Base-by-base conservation (phyloP, 2,797 vertebrate genomes). In the Petrocephalus schoutedeni region DNA sequence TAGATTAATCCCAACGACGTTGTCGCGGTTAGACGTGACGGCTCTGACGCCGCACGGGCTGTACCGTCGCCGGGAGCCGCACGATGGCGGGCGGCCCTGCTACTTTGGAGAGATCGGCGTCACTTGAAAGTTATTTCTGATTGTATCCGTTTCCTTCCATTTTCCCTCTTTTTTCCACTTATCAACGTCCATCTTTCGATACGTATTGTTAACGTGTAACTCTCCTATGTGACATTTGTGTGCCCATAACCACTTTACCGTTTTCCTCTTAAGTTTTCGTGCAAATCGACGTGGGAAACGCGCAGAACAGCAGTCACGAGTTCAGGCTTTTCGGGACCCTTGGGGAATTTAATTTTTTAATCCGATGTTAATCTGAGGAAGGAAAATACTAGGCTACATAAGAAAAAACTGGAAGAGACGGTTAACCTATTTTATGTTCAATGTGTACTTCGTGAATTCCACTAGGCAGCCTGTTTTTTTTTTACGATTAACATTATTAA, bases 401-500 rank as follows among this genome's bases (percentile, higher is more conserved):
- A 12, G 74, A 49, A 41, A 49, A 19, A 19, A 21, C 1, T 19
- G 45, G 74, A 82, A 80, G 16, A 19, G 36, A 45, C 9, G 6
- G 23, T 28, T 21, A 21, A 7, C n/a, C 21, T 45, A 83, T 23
- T 83, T 83, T 83, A 53, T 45, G 41, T 83, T 23, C 49, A 49
- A 21, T 53, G 49, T 83, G 41, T 83, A 45, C 49, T 49, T 51
- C 53, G 77, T 49, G 41, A 19, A 49, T 53, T 83, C 45, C 77
- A 3, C 3, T 12, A 53, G 36, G 1, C 8, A 51, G 23, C 12
- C 21, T 53, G 59, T 83, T 51, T 32, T 28, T 28, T 28, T 67
- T 83, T 83, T 51, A 83, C 80, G 41, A 51, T 83, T n/a, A 83
- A 14, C 41, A 83, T 77, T 77, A 77, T 77, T 77, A 2, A 77